These are phyloP conservation scores for Anisognathus igniventris DNA, from an alignment of 2,797 vertebrate genomes.

Conservation along the genomic window DNA sequence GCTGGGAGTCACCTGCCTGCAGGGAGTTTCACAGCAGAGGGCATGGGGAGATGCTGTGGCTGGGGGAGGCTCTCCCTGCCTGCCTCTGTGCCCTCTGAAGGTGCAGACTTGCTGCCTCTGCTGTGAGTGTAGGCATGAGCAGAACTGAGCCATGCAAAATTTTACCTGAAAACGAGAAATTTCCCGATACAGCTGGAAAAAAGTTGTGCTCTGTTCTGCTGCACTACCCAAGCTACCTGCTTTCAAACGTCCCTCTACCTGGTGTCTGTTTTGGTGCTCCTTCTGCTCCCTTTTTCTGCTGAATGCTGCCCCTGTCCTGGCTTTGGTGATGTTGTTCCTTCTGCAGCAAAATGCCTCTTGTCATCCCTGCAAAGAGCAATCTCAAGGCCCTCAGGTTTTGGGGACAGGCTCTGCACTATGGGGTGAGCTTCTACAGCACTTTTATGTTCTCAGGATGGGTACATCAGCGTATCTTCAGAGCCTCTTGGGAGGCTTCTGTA, in stretches of 20 bases:
- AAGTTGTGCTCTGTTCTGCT: neutral
- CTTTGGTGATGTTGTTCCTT: neutral
- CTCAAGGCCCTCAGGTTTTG: neutral
- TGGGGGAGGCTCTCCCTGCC: neutral
- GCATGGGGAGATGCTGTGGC: neutral
- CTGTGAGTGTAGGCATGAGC: neutral
- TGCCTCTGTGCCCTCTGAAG: neutral
- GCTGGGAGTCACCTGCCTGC: neutral
- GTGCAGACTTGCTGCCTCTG: neutral
- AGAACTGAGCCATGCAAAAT: neutral
- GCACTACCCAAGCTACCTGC: neutral
- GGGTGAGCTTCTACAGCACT: neutral
- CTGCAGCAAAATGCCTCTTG: neutral
- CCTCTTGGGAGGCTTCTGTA: neutral
- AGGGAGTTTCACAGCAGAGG: neutral
- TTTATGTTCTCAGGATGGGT: neutral
- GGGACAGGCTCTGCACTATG: fast-evolving
- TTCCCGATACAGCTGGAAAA: neutral
- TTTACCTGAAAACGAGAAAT: neutral
- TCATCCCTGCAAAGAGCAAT: neutral
- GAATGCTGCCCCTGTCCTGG: neutral
- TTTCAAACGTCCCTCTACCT: neutral
- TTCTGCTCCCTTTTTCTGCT: neutral
- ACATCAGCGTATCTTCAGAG: fast-evolving
- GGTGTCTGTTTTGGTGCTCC: neutral